These are phyloP conservation scores for Malurus splendens DNA, from an alignment of 2,797 vertebrate genomes.

Conservation along the genomic window DNA sequence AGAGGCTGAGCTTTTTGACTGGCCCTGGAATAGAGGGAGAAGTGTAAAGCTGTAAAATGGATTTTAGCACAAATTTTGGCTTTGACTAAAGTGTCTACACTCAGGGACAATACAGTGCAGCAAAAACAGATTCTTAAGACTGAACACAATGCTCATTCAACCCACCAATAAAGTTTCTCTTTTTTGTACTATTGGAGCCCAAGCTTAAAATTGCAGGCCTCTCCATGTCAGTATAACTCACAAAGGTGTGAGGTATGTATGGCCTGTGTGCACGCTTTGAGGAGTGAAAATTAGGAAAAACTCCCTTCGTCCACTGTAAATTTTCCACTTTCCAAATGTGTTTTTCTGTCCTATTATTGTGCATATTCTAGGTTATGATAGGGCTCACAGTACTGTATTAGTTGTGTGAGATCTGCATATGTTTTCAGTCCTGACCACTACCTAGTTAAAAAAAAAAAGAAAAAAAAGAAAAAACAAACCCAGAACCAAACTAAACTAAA, in stretches of 20 bases:
- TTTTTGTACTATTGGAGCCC: not conserved
- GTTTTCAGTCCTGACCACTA: not conserved
- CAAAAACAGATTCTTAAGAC: not conserved
- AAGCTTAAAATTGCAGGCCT: not conserved
- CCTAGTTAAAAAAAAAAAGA: not conserved
- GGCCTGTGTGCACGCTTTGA: not conserved
- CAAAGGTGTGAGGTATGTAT: rapidly evolving
- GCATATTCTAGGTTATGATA: not conserved
- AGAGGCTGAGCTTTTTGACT: not conserved
- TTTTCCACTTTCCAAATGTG: not conserved
- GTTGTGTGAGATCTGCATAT: not conserved
- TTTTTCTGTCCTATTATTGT: not conserved
- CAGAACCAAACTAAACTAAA: not conserved
- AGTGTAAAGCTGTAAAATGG: not conserved
- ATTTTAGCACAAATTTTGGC: not conserved
- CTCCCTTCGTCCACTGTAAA: not conserved
- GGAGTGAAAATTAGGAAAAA: not conserved
- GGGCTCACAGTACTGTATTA: not conserved
- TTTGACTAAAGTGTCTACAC: not conserved
- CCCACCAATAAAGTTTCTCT: not conserved
- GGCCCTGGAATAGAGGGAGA: not conserved
- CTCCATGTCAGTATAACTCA: not conserved
- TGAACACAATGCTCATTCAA: rapidly evolving
- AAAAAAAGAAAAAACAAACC: too few relatives aligned
- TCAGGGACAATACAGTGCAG: not conserved